These are phyloP conservation scores for Acanthopleura granulata DNA, from an alignment of 2,888 invertebrate species.

Conservation along the genomic window DNA sequence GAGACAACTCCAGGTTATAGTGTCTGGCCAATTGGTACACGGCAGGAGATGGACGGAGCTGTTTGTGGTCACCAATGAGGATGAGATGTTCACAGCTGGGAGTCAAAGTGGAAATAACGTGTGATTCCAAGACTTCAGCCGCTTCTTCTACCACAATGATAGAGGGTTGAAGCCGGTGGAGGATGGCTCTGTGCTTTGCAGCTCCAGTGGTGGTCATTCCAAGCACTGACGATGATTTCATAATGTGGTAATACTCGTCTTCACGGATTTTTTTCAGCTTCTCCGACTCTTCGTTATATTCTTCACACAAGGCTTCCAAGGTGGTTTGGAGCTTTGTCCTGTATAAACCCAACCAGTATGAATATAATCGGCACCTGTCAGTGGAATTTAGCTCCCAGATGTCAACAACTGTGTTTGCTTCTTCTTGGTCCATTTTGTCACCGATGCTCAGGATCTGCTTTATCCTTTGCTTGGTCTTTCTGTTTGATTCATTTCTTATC, in stretches of 20 bases:
- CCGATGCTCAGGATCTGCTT: conserved; percentile 16
- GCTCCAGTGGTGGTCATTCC: conserved; percentile 44
- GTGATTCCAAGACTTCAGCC: conserved; percentile 45
- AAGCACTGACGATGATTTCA: conserved; percentile 29
- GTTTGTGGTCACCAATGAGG: conserved; percentile 81
- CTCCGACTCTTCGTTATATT: conserved; percentile 6
- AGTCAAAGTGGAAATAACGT: conserved; percentile 37
- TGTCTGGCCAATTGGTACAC: conserved; percentile 77
- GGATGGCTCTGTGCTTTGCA: conserved; percentile 27
- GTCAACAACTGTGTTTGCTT: conserved; percentile 27
- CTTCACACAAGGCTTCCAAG: neutral
- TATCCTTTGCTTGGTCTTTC: conserved; percentile 18
- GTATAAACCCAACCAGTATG: conserved; percentile 43
- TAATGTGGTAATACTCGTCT: conserved; percentile 23
- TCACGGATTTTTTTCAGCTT: conserved; percentile 7
- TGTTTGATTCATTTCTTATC: conserved; percentile 15
- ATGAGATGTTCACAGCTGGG: conserved; percentile 40
- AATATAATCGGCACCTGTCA: conserved; percentile 68
- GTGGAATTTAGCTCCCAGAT: conserved; percentile 44
- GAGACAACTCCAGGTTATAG: conserved; percentile 80
- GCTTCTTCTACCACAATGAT: conserved; percentile 41
- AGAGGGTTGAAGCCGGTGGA: conserved; percentile 30
- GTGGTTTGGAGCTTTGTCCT: neutral
- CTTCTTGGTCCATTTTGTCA: conserved; percentile 22
- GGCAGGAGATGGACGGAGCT: conserved; percentile 80